These are phyloP conservation scores for Glandiceps talaboti DNA, from an alignment of 53 echinoderm and acorn worm species.

Conservation along the genomic window DNA sequence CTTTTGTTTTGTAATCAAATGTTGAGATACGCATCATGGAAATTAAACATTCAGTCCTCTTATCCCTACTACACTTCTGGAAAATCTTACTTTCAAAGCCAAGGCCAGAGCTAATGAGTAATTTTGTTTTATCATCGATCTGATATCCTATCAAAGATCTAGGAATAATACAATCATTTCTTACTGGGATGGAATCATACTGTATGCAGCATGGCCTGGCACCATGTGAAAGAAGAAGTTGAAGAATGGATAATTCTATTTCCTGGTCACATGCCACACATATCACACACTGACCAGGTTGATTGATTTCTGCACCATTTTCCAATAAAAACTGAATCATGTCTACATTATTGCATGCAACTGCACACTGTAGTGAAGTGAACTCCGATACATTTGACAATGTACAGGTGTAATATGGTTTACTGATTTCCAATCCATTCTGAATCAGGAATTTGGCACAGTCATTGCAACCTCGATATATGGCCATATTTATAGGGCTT, in stretches of 20 bases:
- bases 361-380: background rate
- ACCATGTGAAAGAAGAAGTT: background rate
- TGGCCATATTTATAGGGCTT: background rate
- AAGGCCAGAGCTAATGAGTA: background rate
- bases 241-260: background rate
- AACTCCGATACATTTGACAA: too few relatives aligned
- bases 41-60: background rate
- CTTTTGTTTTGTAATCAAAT: too few relatives aligned
- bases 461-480: background rate
- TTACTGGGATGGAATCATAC: background rate
- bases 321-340: background rate
- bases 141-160: background rate
- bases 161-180: background rate
- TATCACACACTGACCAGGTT: background rate
- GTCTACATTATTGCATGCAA: background rate
- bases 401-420: background rate
- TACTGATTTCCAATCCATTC: background rate
- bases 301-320: background rate
- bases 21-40: too few relatives aligned
- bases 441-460: background rate
- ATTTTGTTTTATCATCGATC: background rate
- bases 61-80: background rate
- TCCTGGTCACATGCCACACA: background rate
- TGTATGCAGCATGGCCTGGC: background rate
- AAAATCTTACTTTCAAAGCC: background rate